These are phyloP conservation scores for Metalampra italica DNA, from an alignment of 2,888 invertebrate genomes.

Conservation along the genomic window DNA sequence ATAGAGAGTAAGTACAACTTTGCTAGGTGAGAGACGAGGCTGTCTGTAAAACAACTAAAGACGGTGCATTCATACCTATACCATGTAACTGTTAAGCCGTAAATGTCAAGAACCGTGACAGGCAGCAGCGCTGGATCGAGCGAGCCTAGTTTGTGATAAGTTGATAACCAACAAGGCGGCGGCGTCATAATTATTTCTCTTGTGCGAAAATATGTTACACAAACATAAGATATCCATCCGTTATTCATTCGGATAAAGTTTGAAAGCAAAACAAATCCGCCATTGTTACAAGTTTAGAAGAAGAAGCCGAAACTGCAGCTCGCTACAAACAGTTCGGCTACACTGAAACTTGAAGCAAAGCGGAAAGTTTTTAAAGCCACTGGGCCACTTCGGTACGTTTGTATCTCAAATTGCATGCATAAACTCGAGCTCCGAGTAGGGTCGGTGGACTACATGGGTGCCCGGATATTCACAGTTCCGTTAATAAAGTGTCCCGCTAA, in stretches of 20 bases:
- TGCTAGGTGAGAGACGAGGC: too few relatives aligned
- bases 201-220: too few relatives aligned
- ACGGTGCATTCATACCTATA: too few relatives aligned
- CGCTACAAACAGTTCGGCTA: conserved; percentile 8
- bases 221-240: too few relatives aligned
- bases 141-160: too few relatives aligned
- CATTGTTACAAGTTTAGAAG: conserved; percentile 14
- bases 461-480: too few relatives aligned
- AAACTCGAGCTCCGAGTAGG: conserved; percentile 10
- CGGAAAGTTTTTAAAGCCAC: conserved; percentile 18
- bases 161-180: too few relatives aligned
- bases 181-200: too few relatives aligned
- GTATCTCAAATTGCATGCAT: conserved; percentile 19
- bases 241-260: background rate
- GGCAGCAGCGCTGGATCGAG: too few relatives aligned
- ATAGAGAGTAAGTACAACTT: too few relatives aligned
- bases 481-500: too few relatives aligned
- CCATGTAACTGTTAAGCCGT: background rate
- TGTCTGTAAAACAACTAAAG: too few relatives aligned
- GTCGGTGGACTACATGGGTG: background rate
- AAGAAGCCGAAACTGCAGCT: conserved; percentile 8
- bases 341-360: conserved; percentile 12
- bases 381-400: conserved; percentile 8
- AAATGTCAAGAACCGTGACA: background rate
- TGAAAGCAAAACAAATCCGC: conserved; percentile 5